Percentiles rank a stretch among this genome's conserved stretches.
phyloP scores from a whole-genome alignment of 1,140 invertebrate species.

The Agraylea sexmaculata region DNA sequence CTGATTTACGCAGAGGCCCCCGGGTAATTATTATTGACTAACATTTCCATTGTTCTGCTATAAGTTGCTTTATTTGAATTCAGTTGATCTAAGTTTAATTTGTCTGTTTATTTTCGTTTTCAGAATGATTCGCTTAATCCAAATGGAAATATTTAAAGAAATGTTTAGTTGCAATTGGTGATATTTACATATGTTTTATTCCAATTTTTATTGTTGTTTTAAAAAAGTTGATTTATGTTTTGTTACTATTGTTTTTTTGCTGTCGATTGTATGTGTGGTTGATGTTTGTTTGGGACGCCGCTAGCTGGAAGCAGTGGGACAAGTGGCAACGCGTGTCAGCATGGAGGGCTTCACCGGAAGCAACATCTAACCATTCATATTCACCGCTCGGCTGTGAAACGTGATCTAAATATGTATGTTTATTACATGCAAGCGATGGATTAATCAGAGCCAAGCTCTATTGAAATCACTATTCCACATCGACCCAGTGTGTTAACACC shows the following conservation, averaged over 20 bases:
- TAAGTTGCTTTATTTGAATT: too few relatives aligned
- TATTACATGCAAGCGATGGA: too few relatives aligned
- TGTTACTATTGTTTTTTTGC: background rate
- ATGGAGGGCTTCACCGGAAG: slow-evolving; percentile 21
- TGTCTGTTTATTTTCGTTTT: slow-evolving; percentile 17
- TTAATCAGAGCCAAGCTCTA: too few relatives aligned
- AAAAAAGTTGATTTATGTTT: background rate
- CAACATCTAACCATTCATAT: slow-evolving; percentile 16
- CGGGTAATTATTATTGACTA: slow-evolving; percentile 27
- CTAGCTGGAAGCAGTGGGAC: slow-evolving; percentile 17
- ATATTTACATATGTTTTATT: slow-evolving; percentile 13
- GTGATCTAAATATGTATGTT: background rate
- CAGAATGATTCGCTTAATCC: slow-evolving; percentile 16
- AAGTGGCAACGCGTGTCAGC: slow-evolving; percentile 18
- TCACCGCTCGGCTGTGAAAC: background rate
- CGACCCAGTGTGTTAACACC: too few relatives aligned
- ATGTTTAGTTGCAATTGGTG: slow-evolving; percentile 9
- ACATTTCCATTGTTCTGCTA: background rate
- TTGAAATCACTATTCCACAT: too few relatives aligned
- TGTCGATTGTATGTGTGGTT: slow-evolving; percentile 1
- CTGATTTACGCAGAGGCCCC: slow-evolving; percentile 33
- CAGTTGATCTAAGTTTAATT: slow-evolving; percentile 11
- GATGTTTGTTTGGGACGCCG: slow-evolving; percentile 15
- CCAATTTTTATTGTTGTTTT: slow-evolving; percentile 6
- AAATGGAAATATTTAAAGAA: slow-evolving; percentile 19